Percentiles rank a stretch among this genome's conserved stretches.
phyloP scores from a whole-genome alignment of 2,797 vertebrate genomes.

The Siniperca undulata region DNA sequence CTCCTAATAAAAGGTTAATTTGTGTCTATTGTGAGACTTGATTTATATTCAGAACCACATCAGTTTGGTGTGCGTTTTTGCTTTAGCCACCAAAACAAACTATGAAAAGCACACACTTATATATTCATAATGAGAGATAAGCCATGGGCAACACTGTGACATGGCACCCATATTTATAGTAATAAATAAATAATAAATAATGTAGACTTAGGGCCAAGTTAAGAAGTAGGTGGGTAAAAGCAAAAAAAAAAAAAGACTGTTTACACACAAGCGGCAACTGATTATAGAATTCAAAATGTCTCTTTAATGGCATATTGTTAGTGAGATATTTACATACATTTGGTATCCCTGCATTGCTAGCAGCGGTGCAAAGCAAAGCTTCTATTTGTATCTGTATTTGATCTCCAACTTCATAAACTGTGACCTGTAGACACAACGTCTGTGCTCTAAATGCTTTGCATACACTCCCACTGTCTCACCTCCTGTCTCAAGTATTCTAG shows the following conservation, averaged over 20 bases:
- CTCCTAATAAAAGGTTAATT: slow-evolving; percentile 51
- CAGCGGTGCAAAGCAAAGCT: background rate
- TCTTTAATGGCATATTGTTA: slow-evolving; percentile 19
- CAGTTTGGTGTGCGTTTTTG: slow-evolving; percentile 37
- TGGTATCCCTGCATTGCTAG: background rate
- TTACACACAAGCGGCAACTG: background rate
- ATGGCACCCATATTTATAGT: slow-evolving; percentile 29
- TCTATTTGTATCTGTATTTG: slow-evolving; percentile 10
- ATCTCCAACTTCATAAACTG: slow-evolving; percentile 7
- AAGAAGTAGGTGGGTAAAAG: background rate
- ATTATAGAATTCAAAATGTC: slow-evolving; percentile 27
- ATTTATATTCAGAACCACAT: slow-evolving; percentile 54
- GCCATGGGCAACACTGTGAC: slow-evolving; percentile 38
- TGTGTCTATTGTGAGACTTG: slow-evolving; percentile 18
- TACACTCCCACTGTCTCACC: background rate
- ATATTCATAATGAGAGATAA: slow-evolving; percentile 57
- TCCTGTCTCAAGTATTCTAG: slow-evolving; percentile 5
- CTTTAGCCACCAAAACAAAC: slow-evolving; percentile 57
- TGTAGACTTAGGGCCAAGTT: slow-evolving; percentile 11
- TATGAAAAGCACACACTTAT: slow-evolving; percentile 35
- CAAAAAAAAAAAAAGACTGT: slow-evolving; percentile 2
- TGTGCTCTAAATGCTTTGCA: slow-evolving; percentile 1
- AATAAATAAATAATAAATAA: slow-evolving; percentile 9
- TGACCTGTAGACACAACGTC: slow-evolving; percentile 10
- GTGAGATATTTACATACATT: slow-evolving; percentile 22